Evolutionary conservation across 2,888 invertebrate species (phyloP).

Genomic region (Drosophila atripex): DNA sequence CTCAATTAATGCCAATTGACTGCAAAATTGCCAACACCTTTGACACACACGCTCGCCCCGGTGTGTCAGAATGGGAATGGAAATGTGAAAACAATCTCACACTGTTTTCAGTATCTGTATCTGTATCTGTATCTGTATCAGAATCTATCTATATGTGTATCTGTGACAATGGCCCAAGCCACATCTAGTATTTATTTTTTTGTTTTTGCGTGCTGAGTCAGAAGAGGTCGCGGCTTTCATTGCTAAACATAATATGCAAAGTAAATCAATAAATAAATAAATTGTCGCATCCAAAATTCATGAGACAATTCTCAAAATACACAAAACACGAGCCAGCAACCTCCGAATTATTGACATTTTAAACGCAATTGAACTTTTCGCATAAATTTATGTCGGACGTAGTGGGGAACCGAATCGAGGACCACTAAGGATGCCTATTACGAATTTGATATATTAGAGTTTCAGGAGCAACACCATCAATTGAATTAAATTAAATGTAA

Average conservation of each 20-base stretch:
- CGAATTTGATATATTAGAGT: too few relatives aligned
- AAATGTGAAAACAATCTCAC: slow-evolving; percentile 47
- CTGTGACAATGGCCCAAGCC: slow-evolving; percentile 26
- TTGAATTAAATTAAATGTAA: too few relatives aligned
- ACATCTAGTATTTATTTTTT: slow-evolving; percentile 11
- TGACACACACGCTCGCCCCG: slow-evolving; percentile 71
- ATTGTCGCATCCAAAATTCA: slow-evolving; percentile 76
- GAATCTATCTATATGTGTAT: not conserved
- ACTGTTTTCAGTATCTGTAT: slow-evolving; percentile 12
- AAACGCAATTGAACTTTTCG: slow-evolving; percentile 76
- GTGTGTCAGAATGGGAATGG: slow-evolving; percentile 51
- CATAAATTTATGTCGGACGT: slow-evolving; percentile 69
- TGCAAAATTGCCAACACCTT: slow-evolving; percentile 80
- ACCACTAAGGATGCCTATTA: too few relatives aligned
- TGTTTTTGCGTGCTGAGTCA: slow-evolving; percentile 1
- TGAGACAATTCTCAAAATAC: slow-evolving; percentile 54
- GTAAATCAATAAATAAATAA: slow-evolving; percentile 77
- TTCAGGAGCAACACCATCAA: too few relatives aligned
- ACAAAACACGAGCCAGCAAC: slow-evolving; percentile 28
- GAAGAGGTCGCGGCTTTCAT: slow-evolving; percentile 30
- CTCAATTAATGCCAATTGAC: slow-evolving; percentile 79
- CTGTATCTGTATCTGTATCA: slow-evolving; percentile 12
- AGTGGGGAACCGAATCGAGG: too few relatives aligned
- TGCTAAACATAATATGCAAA: slow-evolving; percentile 48
- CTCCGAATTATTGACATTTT: slow-evolving; percentile 74